Evolutionary conservation across 2,113 vertebrate species (phyloP).

Genomic region (Lipophrys pholis): DNA sequence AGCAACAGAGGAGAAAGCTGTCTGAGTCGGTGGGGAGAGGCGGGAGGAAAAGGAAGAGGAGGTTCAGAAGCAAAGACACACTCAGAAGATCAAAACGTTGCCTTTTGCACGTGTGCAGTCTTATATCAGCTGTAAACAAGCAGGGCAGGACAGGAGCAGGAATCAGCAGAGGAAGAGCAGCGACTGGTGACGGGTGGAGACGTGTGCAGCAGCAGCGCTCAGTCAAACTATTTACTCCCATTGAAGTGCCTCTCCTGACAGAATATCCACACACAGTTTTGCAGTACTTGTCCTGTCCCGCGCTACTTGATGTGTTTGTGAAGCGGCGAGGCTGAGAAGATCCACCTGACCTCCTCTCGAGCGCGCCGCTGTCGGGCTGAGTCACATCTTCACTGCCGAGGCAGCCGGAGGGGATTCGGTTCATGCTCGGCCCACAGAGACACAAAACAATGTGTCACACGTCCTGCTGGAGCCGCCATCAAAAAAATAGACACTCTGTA

Average conservation of each 20-base stretch:
- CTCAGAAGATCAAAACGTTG: conserved; percentile 34
- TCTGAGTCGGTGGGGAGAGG: not conserved
- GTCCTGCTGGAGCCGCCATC: too few relatives aligned
- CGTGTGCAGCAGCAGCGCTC: not conserved
- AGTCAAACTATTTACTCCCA: not conserved
- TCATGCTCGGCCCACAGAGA: conserved; percentile 14
- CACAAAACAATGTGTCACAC: not conserved
- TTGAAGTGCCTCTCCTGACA: not conserved
- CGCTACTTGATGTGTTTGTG: not conserved
- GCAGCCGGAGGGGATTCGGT: conserved; percentile 29
- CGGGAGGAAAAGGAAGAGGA: conserved; percentile 19
- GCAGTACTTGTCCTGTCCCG: not conserved
- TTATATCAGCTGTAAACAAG: conserved; percentile 42
- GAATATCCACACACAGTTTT: not conserved
- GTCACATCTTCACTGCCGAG: conserved; percentile 32
- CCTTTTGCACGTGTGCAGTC: conserved; percentile 16
- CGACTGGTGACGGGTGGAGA: too few relatives aligned
- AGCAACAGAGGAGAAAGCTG: not conserved
- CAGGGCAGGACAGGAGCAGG: conserved; percentile 10
- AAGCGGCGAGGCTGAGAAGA: conserved; percentile 3
- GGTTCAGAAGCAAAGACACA: conserved; percentile 7
- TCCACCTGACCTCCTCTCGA: conserved; percentile 32
- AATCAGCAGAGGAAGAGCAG: not conserved
- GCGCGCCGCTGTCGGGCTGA: conserved; percentile 28
- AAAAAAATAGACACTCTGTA: not conserved